These are phyloP conservation scores for Minunthozetes semirufus DNA, from an alignment of 2,888 invertebrate species.

Conservation along the genomic window DNA sequence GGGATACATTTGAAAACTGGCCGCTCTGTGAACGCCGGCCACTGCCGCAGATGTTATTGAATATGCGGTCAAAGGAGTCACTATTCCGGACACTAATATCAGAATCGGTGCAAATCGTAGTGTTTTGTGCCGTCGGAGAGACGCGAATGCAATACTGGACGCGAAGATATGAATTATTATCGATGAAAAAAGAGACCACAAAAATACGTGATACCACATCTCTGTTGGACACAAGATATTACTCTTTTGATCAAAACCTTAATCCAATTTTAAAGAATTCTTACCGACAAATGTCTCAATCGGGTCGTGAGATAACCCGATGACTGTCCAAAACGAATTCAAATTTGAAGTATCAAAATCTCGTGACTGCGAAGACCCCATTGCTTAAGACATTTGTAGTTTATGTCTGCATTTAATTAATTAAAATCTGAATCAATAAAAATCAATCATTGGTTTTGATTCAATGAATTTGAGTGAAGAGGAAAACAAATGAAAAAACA, in stretches of 20 bases:
- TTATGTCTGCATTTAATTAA: no score
- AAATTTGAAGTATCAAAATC: slow-evolving; percentile 35
- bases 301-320: slow-evolving; percentile 33
- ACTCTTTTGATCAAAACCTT: background rate
- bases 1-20: slow-evolving; percentile 79
- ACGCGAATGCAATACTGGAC: slow-evolving; percentile 80
- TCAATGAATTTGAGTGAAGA: no score
- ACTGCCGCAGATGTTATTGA: slow-evolving; percentile 82
- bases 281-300: slow-evolving; percentile 36
- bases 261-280: background rate
- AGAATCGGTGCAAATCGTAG: slow-evolving; percentile 85
- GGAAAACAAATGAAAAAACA: no score
- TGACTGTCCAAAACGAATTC: slow-evolving; percentile 35
- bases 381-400: background rate
- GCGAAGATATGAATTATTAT: slow-evolving; percentile 82
- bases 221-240: slow-evolving; percentile 57
- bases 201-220: slow-evolving; percentile 95
- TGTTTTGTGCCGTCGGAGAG: slow-evolving; percentile 84
- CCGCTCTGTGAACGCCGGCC: slow-evolving; percentile 85
- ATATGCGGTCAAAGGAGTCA: slow-evolving; percentile 80
- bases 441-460: no score
- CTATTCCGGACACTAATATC: slow-evolving; percentile 78
- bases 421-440: no score
- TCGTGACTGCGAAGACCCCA: slow-evolving; percentile 33
- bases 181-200: slow-evolving; percentile 91